phyloP scores from a whole-genome alignment of 2,888 invertebrate species.

The Xestia xanthographa region DNA sequence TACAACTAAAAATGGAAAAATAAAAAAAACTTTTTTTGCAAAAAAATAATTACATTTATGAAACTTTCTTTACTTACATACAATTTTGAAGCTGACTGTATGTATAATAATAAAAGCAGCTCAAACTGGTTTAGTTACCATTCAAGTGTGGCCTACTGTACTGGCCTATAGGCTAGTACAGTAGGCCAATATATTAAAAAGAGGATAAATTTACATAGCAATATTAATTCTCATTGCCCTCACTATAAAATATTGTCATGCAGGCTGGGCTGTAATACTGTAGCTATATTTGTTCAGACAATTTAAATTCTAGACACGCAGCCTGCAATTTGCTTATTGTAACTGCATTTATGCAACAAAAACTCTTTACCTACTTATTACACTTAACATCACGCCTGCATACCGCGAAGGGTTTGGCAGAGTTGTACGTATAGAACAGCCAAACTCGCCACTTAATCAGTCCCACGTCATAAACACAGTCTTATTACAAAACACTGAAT shows the following conservation, averaged over 20 bases:
- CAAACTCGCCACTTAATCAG: too few relatives aligned
- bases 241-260: constrained; percentile 10
- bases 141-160: not conserved
- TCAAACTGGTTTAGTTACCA: not conserved
- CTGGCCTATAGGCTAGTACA: too few relatives aligned
- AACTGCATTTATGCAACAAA: not conserved
- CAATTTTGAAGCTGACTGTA: not conserved
- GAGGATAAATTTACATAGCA: not conserved
- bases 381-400: not conserved
- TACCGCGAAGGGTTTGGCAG: not conserved
- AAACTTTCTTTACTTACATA: not conserved
- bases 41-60: too few relatives aligned
- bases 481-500: too few relatives aligned
- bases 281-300: not conserved
- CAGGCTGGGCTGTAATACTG: not conserved
- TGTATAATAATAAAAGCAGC: not conserved
- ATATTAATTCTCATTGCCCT: constrained; percentile 3
- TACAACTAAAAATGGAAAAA: too few relatives aligned
- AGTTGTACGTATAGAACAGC: not conserved
- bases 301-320: constrained; percentile 12
- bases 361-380: not conserved
- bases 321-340: not conserved
- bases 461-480: too few relatives aligned
- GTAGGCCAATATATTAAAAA: too few relatives aligned
- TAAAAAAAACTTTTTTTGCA: too few relatives aligned